Base-by-base conservation (phyloP, 2,888 invertebrate species). In the Furcula furcula region DNA sequence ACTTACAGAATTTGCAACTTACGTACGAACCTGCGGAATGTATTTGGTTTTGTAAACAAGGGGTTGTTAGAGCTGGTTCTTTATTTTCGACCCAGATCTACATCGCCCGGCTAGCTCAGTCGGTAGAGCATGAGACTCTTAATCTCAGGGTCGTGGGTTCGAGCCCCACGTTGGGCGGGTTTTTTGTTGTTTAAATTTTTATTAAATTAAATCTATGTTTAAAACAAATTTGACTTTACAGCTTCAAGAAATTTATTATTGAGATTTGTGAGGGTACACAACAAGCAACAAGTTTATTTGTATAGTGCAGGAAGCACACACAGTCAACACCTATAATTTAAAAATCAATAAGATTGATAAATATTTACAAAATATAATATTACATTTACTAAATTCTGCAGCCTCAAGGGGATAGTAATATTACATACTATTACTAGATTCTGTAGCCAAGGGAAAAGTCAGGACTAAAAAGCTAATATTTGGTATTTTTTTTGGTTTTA, bases 121-220 rank as follows among this genome's bases (percentile, higher is more conserved):
- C 89, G 85, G 84, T 84, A 86, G 86, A 87, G 85, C 86, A 88
- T 90, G 90, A 90, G 90, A 90, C 90, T 91, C 90, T 90, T 90
- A 90, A 90, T 90, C 90, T 90, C 90, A 90, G 90, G 90, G 90
- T 90, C 90, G 90, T 90, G 90, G 90, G 90, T 90, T 90, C 90
- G 89, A 90, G 89, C 89, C 90, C 90, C 89, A 89, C 90, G 89
- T 90, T 90, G 90, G 90, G 90, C 90, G 90, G 51, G 83, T 82
- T 83, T 83, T 83, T 84, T 83, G 84, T 83, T 84, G 83, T 83
- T 83, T 84, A n/a, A n/a, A n/a, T n/a, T n/a, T n/a, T n/a, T n/a
- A n/a, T n/a, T n/a, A n/a, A n/a, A n/a, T n/a, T n/a, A n/a, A n/a
- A n/a, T n/a, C n/a, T n/a, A n/a, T n/a, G n/a, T n/a, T n/a, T n/a